A percentile compares a stretch with the other conserved stretches of the same genome.
Evolutionary conservation across 2,888 invertebrate species (phyloP).

Genomic region (Syrphus vitripennis): DNA sequence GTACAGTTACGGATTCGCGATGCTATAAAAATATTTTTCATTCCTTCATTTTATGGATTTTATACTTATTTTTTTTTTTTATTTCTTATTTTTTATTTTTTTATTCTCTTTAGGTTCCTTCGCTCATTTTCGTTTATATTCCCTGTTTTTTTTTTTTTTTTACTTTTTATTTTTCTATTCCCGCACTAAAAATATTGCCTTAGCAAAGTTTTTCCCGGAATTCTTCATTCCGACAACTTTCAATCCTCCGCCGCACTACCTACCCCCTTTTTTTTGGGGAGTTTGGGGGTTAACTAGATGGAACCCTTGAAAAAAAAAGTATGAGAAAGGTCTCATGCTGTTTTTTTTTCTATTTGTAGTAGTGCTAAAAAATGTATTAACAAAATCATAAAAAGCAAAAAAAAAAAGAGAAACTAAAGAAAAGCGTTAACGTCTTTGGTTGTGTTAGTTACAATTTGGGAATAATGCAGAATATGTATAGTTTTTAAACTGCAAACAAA

Average conservation of each 20-base stretch:
- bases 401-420: slow-evolving; percentile 51
- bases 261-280: neutral
- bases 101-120: slow-evolving; percentile 25
- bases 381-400: neutral
- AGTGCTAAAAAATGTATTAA: slow-evolving; percentile 21
- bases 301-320: slow-evolving; percentile 66
- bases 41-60: slow-evolving; percentile 70
- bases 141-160: slow-evolving; percentile 32
- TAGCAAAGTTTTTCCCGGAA: slow-evolving; percentile 64
- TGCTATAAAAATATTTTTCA: slow-evolving; percentile 71
- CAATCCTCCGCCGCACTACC: neutral
- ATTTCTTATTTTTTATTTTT: slow-evolving; percentile 20
- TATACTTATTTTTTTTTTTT: slow-evolving; percentile 37
- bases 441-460: neutral
- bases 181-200: slow-evolving; percentile 65
- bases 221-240: slow-evolving; percentile 45
- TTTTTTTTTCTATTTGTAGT: slow-evolving; percentile 35
- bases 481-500: slow-evolving; percentile 30
- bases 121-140: slow-evolving; percentile 49
- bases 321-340: slow-evolving; percentile 51
- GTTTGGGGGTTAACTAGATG: slow-evolving; percentile 3
- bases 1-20: slow-evolving; percentile 71
- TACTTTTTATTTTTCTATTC: slow-evolving; percentile 52
- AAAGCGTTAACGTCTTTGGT: slow-evolving; percentile 29
- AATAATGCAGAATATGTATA: slow-evolving; percentile 7